Evolutionary conservation across 2,113 vertebrate genomes (phyloP).

Genomic region (Ariopsis seemanni): DNA sequence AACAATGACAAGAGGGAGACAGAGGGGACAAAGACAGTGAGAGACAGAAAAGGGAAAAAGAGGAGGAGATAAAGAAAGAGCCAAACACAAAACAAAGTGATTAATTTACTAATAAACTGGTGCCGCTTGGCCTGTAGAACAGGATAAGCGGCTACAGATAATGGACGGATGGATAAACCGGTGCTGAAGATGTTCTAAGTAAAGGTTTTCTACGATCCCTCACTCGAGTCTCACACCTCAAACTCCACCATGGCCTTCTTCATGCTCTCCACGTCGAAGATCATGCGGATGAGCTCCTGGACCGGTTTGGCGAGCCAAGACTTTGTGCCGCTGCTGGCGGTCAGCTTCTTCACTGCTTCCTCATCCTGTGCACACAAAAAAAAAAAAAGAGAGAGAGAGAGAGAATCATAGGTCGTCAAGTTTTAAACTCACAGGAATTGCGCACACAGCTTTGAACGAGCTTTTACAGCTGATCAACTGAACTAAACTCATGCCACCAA

Average conservation of each 20-base stretch:
- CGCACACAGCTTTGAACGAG: not conserved
- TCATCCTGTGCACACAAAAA: conserved; percentile 79
- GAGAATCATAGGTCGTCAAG: not conserved
- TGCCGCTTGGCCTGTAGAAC: not conserved
- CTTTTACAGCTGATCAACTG: not conserved
- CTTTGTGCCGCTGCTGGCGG: conserved; percentile 83
- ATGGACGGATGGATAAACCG: not conserved
- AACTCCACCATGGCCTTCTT: conserved; percentile 99
- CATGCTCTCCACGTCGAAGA: conserved; percentile 99
- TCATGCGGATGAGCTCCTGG: conserved; percentile 92
- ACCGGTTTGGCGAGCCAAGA: conserved; percentile 86
- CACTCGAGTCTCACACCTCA: conserved; percentile 74
- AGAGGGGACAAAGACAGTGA: not conserved
- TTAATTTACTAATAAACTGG: not conserved
- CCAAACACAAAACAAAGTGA: not conserved
- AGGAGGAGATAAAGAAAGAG: not conserved
- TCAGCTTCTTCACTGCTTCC: conserved; percentile 91
- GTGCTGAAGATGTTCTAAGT: not conserved
- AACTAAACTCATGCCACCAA: not conserved
- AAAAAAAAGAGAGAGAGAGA: not conserved
- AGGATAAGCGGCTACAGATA: too few relatives aligned
- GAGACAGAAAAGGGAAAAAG: not conserved
- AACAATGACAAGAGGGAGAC: not conserved
- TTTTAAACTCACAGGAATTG: not conserved
- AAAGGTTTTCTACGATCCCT: not conserved